Conservation (phyloP, 2,888 invertebrate genomes). For the Dugesia japonica region DNA sequence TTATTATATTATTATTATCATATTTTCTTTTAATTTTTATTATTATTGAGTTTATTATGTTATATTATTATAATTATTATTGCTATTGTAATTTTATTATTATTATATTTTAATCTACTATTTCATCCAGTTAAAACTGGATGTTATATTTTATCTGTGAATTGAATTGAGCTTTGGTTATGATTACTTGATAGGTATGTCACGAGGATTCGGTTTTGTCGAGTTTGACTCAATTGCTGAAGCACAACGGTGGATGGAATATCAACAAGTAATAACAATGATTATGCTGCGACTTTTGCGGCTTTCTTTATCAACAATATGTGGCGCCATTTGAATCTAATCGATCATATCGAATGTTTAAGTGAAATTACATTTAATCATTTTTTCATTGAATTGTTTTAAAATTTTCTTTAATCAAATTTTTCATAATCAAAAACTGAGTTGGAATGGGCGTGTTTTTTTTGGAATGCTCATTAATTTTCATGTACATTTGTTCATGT, state of each 20-base stretch:
- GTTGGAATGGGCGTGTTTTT: not conserved
- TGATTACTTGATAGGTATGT: conserved; percentile 56
- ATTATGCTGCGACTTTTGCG: not conserved
- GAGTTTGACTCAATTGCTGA: conserved; percentile 74
- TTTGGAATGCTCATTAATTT: too few relatives aligned
- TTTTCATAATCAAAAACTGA: not conserved
- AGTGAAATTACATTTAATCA: conserved; percentile 20
- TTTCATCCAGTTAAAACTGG: not conserved
- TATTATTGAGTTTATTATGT: too few relatives aligned
- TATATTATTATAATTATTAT: too few relatives aligned
- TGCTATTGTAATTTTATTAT: too few relatives aligned
- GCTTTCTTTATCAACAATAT: not conserved
- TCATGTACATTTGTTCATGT: too few relatives aligned
- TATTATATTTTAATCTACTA: not conserved
- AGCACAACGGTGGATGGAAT: conserved; percentile 75
- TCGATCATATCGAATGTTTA: not conserved
- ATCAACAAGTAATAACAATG: conserved; percentile 34
- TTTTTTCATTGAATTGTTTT: not conserved
- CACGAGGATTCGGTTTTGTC: conserved; percentile 76
- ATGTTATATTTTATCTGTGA: not conserved
- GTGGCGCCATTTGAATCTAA: not conserved
- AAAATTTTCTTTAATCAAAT: too few relatives aligned
- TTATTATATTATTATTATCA: not conserved
- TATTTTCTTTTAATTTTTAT: not conserved
- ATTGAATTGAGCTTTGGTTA: conserved; percentile 15